These are phyloP conservation scores for Helicoverpa armigera DNA, from an alignment of 1,140 invertebrate genomes.

Conservation along the genomic window DNA sequence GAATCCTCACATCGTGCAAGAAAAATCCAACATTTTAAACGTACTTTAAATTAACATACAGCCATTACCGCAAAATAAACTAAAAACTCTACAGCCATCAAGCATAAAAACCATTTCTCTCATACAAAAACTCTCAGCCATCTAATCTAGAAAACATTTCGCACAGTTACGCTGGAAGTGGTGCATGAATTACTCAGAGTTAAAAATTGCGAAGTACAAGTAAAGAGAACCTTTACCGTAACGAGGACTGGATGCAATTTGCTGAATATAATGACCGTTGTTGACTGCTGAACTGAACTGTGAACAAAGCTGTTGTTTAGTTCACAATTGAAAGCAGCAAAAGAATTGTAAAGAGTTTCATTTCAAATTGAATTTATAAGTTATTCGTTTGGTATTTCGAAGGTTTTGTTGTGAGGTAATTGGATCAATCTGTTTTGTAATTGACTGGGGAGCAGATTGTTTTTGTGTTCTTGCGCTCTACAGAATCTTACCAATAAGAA, in stretches of 20 bases:
- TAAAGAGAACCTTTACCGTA: not conserved
- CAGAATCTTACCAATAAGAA: not conserved
- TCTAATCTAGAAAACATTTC: slow-evolving; percentile 28
- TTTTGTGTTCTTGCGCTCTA: too few relatives aligned
- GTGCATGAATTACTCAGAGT: slow-evolving; percentile 31
- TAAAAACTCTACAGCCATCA: not conserved
- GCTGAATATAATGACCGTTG: slow-evolving; percentile 49
- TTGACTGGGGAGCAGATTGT: not conserved
- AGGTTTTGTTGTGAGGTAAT: slow-evolving; percentile 19
- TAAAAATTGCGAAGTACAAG: slow-evolving; percentile 14
- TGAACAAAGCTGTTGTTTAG: slow-evolving; percentile 34
- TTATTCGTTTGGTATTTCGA: slow-evolving; percentile 13
- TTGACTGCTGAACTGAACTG: slow-evolving; percentile 25
- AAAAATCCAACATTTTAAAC: too few relatives aligned
- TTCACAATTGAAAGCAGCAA: slow-evolving; percentile 20
- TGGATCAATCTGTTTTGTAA: not conserved
- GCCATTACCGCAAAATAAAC: too few relatives aligned
- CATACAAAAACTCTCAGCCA: slow-evolving; percentile 1
- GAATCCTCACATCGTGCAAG: too few relatives aligned
- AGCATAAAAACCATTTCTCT: slow-evolving; percentile 9
- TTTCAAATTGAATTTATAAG: slow-evolving; percentile 34
- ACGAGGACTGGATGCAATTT: slow-evolving; percentile 44
- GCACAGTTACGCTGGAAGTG: slow-evolving; percentile 9
- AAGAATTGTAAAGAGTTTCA: slow-evolving; percentile 37
- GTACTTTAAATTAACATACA: too few relatives aligned